Base-by-base conservation (phyloP, 2,797 vertebrate species). In the Channallabes apus region DNA sequence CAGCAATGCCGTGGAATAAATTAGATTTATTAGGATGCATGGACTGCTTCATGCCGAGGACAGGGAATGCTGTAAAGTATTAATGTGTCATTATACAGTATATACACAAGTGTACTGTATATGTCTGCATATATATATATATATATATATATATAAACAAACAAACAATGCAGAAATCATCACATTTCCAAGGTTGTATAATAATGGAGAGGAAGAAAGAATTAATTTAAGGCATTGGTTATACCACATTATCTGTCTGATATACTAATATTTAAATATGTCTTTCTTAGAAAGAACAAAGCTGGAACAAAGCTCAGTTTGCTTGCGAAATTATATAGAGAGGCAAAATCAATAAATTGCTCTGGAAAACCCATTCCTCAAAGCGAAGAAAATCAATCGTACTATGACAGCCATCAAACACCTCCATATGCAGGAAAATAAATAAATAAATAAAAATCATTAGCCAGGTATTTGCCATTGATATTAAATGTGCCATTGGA, bases 21-120 rank as follows among this genome's bases (percentile, higher is more conserved):
- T 68, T 35, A 68, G 51, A 59, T 75, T 59, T 22, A 84, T 78
- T 79, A 38, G 27, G 83, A 84, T 69, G 83, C 51, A 14, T 6
- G 1, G 24, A 67, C 9, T 32, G 82, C 72, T 64, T 83, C 59
- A 54, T 56, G 61, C 73, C 2, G 46, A 68, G 54, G 54, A 58
- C n/a, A 35, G 8, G 5, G 51, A 20, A 4, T 0, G 1, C 17
- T 9, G 20, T 24, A 35, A 22, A 59, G 4, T 7, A 59, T 59
- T 77, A 35, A 46, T 46, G 9, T 46, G 46, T 11, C 46, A 46
- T 46, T 46, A 46, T 46, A 46, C n/a, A n/a, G n/a, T n/a, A n/a
- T 46, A 46, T 46, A 46, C 46, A 9, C 46, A 46, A 11, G 46
- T 11, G 46, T n/a, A n/a, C n/a, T n/a, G n/a, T n/a, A n/a, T n/a